These are phyloP conservation scores for Coremacera marginata DNA, from an alignment of 2,888 invertebrate genomes.

Conservation along the genomic window DNA sequence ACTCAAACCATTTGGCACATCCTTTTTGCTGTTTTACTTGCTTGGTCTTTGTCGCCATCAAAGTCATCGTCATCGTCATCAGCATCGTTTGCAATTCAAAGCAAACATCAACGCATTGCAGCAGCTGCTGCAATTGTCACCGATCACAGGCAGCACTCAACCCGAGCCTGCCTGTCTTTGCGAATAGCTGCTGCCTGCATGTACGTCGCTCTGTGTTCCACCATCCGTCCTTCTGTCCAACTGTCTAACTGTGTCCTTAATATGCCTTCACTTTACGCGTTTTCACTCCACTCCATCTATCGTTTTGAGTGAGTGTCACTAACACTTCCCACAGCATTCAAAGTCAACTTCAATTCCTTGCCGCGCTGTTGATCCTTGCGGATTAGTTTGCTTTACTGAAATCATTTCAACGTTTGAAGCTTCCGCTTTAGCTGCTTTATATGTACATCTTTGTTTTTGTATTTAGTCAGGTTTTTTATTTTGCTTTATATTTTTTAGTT, in stretches of 20 bases:
- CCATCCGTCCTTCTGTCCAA: neutral
- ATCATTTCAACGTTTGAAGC: constrained; percentile 17
- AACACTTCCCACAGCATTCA: constrained; percentile 5
- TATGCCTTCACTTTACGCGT: neutral
- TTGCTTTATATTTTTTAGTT: neutral
- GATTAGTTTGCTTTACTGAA: constrained; percentile 22
- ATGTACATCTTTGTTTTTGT: neutral
- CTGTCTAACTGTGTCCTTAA: neutral
- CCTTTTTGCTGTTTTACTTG: neutral
- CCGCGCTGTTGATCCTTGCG: constrained; percentile 16
- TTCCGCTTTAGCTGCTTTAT: neutral
- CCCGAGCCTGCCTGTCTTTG: neutral
- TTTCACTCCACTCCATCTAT: neutral
- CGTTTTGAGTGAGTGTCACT: neutral
- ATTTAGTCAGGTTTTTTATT: neutral
- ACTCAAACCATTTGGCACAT: neutral
- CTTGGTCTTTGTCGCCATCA: neutral
- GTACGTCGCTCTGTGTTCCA: neutral
- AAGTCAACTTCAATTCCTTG: constrained; percentile 17
- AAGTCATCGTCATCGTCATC: neutral
- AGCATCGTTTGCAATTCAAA: constrained; percentile 21
- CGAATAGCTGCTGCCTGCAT: neutral
- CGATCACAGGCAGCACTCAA: neutral
- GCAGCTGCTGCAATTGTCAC: constrained; percentile 14
- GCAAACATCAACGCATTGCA: constrained; percentile 17